Evolutionary conservation across 2,797 vertebrate species (phyloP), one percentile per base, ranked within the genome.

Genomic region (Phoebastria nigripes): DNA sequence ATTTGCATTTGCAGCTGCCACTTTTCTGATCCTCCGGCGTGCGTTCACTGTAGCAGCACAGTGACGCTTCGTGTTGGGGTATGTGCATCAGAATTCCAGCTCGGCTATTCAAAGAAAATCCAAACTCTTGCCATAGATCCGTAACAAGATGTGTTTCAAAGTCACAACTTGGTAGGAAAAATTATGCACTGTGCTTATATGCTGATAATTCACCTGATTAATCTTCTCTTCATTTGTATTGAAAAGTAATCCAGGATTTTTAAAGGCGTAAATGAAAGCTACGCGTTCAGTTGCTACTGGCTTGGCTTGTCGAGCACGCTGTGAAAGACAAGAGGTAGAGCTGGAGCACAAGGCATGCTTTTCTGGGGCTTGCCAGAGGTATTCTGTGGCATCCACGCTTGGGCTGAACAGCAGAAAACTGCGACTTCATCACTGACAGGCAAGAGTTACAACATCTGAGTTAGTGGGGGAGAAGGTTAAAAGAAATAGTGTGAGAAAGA

Each of bases 321-420:
- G 24, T 42, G 71, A 35, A 44, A 29, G 65, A 47, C 21, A 9
- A 41, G 52, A 20, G n/a, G 19, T 18, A 13, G 37, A 44, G 25
- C 51, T 74, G 81, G 28, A 63, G 59, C 19, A 11, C 41, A 14
- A 12, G 46, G 31, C 4, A 4, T 4, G 18, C 21, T 46, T 59
- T 51, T 37, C 28, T n/a, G 35, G 39, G 74, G 58, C 12, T 46
- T 41, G 63, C 35, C 46, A 12, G 42, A 31, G 33, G 35, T 39
- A 3, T 12, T 31, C 35, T 9, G 24, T 44, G 47, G 14, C 25
- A 35, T 46, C 59, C n/a, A 10, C 8, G 0, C 1, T 0, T 20
- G 37, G n/a, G 37, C 58, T 51, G 58, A 61, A 56, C 18, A 6
- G 44, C 55, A 39, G 67, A 28, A 58, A 65, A 16, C 69, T n/a